phyloP scores from a whole-genome alignment of 2,888 invertebrate species.

The Drosophila nr. perissopoda region DNA sequence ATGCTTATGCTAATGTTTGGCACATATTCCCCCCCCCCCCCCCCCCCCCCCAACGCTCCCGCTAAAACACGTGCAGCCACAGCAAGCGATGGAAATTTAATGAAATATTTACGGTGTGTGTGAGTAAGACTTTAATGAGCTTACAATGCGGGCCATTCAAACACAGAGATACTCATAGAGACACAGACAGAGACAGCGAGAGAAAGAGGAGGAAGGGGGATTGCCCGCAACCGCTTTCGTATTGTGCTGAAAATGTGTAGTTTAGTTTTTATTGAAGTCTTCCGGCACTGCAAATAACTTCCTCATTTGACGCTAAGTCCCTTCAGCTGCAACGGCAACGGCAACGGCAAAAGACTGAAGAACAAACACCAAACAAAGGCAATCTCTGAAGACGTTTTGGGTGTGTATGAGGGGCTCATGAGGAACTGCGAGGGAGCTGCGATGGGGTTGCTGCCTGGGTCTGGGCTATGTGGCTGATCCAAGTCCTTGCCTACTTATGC shows the following conservation, averaged over 20 bases:
- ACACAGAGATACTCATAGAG: conserved; percentile 8
- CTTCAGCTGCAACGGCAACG: conserved; percentile 23
- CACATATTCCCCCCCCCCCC: conserved; percentile 35
- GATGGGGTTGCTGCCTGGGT: conserved; percentile 4
- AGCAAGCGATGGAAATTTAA: conserved; percentile 58
- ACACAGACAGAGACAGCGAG: conserved; percentile 21
- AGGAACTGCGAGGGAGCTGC: neutral
- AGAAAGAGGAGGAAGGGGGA: neutral
- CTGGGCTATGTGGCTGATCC: conserved; percentile 20
- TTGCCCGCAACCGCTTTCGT: conserved; percentile 23
- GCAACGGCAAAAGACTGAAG: conserved; percentile 28
- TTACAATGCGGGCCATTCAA: conserved; percentile 54
- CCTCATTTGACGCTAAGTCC: conserved; percentile 61
- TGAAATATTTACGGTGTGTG: conserved; percentile 50
- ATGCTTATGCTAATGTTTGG: conserved; percentile 66
- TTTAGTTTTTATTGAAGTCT: conserved; percentile 60
- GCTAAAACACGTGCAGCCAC: neutral
- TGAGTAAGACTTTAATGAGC: conserved; percentile 64
- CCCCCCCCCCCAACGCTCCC: conserved; percentile 4
- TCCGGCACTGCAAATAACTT: conserved; percentile 58
- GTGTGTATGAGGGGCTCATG: neutral
- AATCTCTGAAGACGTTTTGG: conserved; percentile 29
- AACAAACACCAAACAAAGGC: conserved; percentile 52
- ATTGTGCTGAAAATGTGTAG: conserved; percentile 58
- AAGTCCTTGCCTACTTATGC: conserved; percentile 62